Evolutionary conservation across 2,888 invertebrate genomes (phyloP), one percentile per base, ranked within the genome.

Genomic region (Brassicogethes aeneus): DNA sequence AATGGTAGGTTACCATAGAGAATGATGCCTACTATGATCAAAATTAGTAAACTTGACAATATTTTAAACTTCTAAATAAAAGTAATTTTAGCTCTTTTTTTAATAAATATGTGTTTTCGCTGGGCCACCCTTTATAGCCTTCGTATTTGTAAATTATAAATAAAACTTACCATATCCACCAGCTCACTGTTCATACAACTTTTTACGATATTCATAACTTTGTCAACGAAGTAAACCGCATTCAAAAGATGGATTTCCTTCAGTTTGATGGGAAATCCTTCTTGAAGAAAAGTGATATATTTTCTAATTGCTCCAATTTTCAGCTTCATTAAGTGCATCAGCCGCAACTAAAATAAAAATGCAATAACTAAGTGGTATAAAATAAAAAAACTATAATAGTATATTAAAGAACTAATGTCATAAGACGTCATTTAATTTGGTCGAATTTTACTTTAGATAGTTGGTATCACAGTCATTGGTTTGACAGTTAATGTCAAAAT

Each of bases 161-260:
- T 36, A 32, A 32, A 16, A 45, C 32, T 42, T 57, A 59, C 60
- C 55, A 55, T 50, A 16, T 46, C 39, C 23, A 58, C 44, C 5
- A 61, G 36, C 45, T 62, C 59, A 15, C 48, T 51, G 40, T 54
- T 57, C 49, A 59, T 56, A 36, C 59, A 57, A 2, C 54, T 64
- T 45, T 66, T 72, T 0, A 70, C 30, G 5, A 72, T 33, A 1
- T 53, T 51, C 1, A 71, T 42, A 0, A 72, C 12, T 2, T 63
- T 55, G 23, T 69, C 65, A 1, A 72, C 56, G 32, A 68, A 56
- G 36, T 64, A 65, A 1, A 70, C 69, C 0, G 60, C 41, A 17
- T 70, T 67, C 13, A 73, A 43, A 5, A 72, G 50, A 41, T 71
- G 66, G 2, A 72, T 59, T 0, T 56, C 60, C 40, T 66, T 69